A percentile compares a stretch with the other conserved stretches of the same genome.
These are phyloP conservation scores for Pachyuromys duprasi DNA, from an alignment of 2,797 vertebrate genomes.

Conservation along the genomic window DNA sequence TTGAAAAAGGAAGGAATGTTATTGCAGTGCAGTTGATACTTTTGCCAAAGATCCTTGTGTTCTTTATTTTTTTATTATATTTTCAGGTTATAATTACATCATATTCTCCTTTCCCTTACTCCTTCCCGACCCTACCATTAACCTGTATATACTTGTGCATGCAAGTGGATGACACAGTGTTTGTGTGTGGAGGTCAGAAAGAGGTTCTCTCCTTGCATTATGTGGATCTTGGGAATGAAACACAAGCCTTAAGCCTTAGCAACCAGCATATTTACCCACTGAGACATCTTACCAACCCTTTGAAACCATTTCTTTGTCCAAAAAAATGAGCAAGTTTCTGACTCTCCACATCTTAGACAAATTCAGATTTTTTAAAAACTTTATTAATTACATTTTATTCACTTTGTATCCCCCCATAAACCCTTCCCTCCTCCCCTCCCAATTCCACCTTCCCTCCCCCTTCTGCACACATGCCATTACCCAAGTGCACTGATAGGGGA, in stretches of 20 bases:
- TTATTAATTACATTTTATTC: too few species aligned
- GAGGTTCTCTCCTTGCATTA: background rate
- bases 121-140: background rate
- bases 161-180: background rate
- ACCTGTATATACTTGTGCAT: background rate
- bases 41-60: background rate
- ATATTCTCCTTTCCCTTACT: background rate
- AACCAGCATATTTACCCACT: background rate
- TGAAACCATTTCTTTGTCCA: background rate
- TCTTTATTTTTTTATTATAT: background rate
- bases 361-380: background rate
- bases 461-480: too few species aligned
- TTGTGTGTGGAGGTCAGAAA: background rate
- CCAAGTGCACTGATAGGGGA: too few species aligned
- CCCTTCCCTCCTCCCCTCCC: too few species aligned
- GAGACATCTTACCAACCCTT: background rate
- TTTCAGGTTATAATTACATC: background rate
- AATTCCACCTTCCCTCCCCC: too few species aligned
- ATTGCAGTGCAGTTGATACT: background rate
- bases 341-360: background rate
- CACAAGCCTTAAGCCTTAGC: background rate
- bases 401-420: too few species aligned
- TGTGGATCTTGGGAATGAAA: background rate
- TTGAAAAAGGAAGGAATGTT: constrained; percentile 1
- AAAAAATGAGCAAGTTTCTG: constrained; percentile 39